phyloP scores from a whole-genome alignment of 1,140 invertebrate species.

The Drosophila albomicans region DNA sequence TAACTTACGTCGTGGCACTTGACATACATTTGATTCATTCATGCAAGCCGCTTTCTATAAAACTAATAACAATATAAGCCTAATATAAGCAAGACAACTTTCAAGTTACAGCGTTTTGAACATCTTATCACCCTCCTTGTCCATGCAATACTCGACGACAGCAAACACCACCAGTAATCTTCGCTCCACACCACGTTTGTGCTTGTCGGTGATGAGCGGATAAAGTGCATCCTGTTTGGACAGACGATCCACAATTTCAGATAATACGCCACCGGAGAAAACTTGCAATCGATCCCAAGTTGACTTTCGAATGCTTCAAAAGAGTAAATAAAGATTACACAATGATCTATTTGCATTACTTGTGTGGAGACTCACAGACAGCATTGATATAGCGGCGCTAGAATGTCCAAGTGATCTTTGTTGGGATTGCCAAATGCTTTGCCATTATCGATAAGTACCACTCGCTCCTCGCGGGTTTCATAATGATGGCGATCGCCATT shows the following conservation, averaged over 20 bases:
- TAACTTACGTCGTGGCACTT: conserved; percentile 9
- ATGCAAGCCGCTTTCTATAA: conserved; percentile 35
- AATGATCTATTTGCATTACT: conserved; percentile 8
- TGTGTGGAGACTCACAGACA: conserved; percentile 89
- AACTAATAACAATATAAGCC: conserved; percentile 44
- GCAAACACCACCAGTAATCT: conserved; percentile 90
- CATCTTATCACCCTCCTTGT: conserved; percentile 86
- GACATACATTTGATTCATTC: conserved; percentile 18
- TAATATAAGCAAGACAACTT: conserved; percentile 5
- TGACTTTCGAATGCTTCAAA: conserved; percentile 88
- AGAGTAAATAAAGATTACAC: conserved; percentile 53
- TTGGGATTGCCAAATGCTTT: conserved; percentile 96
- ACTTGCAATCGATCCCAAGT: conserved; percentile 90
- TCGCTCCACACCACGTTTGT: conserved; percentile 92
- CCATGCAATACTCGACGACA: conserved; percentile 90
- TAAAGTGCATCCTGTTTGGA: conserved; percentile 85
- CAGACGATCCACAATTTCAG: conserved; percentile 86
- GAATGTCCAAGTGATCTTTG: conserved; percentile 93
- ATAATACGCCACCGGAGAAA: conserved; percentile 89
- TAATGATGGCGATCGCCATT: conserved; percentile 98
- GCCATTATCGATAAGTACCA: conserved; percentile 96
- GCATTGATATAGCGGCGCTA: conserved; percentile 95
- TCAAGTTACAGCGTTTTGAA: conserved; percentile 74
- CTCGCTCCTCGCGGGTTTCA: conserved; percentile 91
- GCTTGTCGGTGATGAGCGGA: conserved; percentile 90